Percentiles rank a stretch among this genome's conserved stretches.
phyloP scores from a whole-genome alignment of 2,888 invertebrate species.

The Sarcophaga carnaria region DNA sequence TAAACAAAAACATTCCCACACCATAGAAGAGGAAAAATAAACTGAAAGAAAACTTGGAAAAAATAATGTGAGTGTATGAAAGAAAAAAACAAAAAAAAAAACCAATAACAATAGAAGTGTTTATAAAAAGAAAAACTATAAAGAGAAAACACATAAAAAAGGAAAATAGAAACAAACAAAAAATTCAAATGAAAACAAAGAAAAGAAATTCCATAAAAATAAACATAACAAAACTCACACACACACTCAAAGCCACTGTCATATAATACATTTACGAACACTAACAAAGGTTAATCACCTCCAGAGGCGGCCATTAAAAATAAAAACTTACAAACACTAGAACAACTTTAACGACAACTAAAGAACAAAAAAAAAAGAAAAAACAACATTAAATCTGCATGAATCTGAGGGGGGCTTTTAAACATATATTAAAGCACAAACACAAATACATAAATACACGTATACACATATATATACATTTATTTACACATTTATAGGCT shows the following conservation, averaged over 20 bases:
- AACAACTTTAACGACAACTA: neutral
- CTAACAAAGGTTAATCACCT: conserved; percentile 60
- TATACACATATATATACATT: neutral
- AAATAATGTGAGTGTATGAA: neutral
- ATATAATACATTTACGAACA: conserved; percentile 38
- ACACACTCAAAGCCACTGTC: conserved; percentile 15
- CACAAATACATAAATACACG: neutral
- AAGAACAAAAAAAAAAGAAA: neutral
- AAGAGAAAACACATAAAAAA: conserved; percentile 5
- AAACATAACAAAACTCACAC: neutral
- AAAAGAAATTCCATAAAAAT: conserved; percentile 34
- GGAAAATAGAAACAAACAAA: conserved; percentile 7
- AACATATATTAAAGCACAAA: neutral
- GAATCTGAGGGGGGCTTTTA: conserved; percentile 35
- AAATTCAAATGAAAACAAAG: neutral
- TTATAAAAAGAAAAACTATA: neutral
- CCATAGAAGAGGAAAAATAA: neutral
- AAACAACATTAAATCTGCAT: conserved; percentile 19
- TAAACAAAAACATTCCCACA: neutral
- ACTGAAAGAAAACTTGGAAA: neutral
- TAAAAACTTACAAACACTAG: neutral
- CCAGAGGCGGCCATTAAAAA: conserved; percentile 44
- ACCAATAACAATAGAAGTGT: neutral
- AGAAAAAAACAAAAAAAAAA: neutral
- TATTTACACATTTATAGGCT: neutral